These are phyloP conservation scores for Cygnus buccinator DNA, from an alignment of 2,113 vertebrate genomes.

Conservation along the genomic window DNA sequence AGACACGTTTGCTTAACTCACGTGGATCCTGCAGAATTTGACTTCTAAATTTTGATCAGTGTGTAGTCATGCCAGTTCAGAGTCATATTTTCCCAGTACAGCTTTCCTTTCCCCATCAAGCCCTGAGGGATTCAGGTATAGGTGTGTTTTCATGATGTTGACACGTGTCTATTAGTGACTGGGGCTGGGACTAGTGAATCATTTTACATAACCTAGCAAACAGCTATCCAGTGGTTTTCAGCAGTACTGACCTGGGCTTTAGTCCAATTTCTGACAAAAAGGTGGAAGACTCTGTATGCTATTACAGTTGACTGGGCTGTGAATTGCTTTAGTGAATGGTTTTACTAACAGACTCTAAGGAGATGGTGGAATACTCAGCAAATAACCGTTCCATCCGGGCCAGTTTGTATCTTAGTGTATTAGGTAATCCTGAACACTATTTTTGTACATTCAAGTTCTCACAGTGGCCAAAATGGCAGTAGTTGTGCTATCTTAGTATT, in stretches of 20 bases:
- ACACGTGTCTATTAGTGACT: constrained; percentile 37
- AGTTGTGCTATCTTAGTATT: background rate
- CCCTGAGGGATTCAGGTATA: background rate
- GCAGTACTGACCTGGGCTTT: background rate
- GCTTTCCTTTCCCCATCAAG: constrained; percentile 6
- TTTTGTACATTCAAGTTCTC: background rate
- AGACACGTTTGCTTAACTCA: background rate
- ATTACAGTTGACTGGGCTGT: background rate
- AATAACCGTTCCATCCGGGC: background rate
- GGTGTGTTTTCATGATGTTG: constrained; percentile 25
- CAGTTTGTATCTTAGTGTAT: background rate
- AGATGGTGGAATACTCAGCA: background rate
- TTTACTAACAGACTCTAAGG: background rate
- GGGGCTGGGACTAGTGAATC: constrained; percentile 31
- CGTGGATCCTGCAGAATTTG: background rate
- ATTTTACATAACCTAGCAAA: constrained; percentile 23
- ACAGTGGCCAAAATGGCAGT: background rate
- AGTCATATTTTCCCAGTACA: background rate
- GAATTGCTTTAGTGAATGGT: background rate
- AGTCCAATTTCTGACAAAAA: constrained; percentile 15
- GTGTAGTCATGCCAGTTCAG: background rate
- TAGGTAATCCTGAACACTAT: background rate
- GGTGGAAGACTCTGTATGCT: background rate
- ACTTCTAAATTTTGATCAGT: background rate
- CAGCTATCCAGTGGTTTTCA: constrained; percentile 24